These are phyloP conservation scores for Pelagia noctiluca DNA, from an alignment of 30 jellyfish, hydroid and myxozoan genomes.

Conservation along the genomic window DNA sequence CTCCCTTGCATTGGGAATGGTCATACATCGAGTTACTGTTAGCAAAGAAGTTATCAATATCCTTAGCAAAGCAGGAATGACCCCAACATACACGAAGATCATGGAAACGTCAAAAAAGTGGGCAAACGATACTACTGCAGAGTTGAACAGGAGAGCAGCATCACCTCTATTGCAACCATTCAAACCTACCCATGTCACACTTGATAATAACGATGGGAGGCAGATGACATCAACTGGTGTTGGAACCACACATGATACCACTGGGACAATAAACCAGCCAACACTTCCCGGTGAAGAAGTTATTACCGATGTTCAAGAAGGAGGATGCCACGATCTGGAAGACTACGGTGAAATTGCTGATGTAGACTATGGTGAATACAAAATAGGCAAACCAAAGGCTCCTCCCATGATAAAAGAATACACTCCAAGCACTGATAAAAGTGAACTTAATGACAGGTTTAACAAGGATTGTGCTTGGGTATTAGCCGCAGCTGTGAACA, in stretches of 20 bases:
- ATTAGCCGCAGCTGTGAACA: slow-evolving; percentile 22
- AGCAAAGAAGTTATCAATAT: slow-evolving; percentile 19
- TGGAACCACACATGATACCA: slow-evolving; percentile 20
- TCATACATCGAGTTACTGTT: slow-evolving; percentile 32
- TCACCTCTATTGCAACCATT: slow-evolving; percentile 24
- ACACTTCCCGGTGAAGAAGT: slow-evolving; percentile 19
- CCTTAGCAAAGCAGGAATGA: too few relatives aligned
- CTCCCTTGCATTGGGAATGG: slow-evolving; percentile 17
- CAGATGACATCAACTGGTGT: slow-evolving; percentile 24
- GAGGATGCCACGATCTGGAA: slow-evolving; percentile 13
- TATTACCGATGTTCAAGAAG: slow-evolving; percentile 3
- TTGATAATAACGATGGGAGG: slow-evolving; percentile 23
- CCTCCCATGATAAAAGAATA: slow-evolving; percentile 29
- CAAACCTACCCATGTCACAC: slow-evolving; percentile 26
- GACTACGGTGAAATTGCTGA: slow-evolving; percentile 15
- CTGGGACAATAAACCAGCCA: slow-evolving; percentile 21
- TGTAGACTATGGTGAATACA: slow-evolving; percentile 27
- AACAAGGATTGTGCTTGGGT: slow-evolving; percentile 20
- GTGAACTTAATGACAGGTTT: slow-evolving; percentile 19
- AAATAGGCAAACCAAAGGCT: slow-evolving; percentile 34
- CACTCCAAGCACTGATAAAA: slow-evolving; percentile 26
- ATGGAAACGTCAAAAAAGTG: slow-evolving; percentile 22
- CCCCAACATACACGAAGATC: too few relatives aligned
- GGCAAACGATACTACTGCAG: slow-evolving; percentile 22
- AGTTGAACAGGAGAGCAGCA: slow-evolving; percentile 18